phyloP scores from a whole-genome alignment of 2,113 vertebrate genomes.

The Micronycteris hirsuta region DNA sequence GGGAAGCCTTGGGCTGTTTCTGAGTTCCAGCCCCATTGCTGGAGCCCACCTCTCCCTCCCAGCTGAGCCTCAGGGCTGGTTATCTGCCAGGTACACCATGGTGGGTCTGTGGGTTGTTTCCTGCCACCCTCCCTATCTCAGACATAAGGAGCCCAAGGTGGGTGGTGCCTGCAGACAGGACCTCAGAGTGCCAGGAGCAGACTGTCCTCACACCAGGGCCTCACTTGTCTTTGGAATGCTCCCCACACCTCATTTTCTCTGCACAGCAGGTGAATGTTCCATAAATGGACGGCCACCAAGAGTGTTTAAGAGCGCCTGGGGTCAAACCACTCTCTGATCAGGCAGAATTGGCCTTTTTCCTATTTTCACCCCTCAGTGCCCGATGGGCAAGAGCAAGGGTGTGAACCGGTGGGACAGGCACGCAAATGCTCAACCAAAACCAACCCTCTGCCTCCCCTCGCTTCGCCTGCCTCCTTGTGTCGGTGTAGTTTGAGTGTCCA shows the following conservation, averaged over 20 bases:
- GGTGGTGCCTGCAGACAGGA: not conserved
- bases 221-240: accelerated
- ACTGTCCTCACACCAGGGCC: not conserved
- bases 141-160: not conserved
- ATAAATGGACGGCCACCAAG: not conserved
- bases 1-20: not conserved
- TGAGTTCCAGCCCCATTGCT: not conserved
- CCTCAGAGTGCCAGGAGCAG: not conserved
- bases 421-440: too few species aligned
- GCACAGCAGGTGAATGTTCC: too few species aligned
- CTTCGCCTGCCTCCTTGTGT: accelerated
- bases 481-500: not conserved
- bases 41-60: not conserved
- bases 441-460: not conserved
- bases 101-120: not conserved
- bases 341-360: not conserved
- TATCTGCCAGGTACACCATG: not conserved
- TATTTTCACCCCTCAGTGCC: not conserved
- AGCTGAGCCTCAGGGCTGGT: not conserved
- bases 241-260: not conserved
- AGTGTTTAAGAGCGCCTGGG: not conserved
- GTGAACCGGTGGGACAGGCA: not conserved
- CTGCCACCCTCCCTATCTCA: not conserved
- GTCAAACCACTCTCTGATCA: not conserved
- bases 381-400: not conserved